Percentiles rank a stretch among this genome's conserved stretches.
phyloP scores from a whole-genome alignment of 2,113 vertebrate species.

The Callipepla squamata region DNA sequence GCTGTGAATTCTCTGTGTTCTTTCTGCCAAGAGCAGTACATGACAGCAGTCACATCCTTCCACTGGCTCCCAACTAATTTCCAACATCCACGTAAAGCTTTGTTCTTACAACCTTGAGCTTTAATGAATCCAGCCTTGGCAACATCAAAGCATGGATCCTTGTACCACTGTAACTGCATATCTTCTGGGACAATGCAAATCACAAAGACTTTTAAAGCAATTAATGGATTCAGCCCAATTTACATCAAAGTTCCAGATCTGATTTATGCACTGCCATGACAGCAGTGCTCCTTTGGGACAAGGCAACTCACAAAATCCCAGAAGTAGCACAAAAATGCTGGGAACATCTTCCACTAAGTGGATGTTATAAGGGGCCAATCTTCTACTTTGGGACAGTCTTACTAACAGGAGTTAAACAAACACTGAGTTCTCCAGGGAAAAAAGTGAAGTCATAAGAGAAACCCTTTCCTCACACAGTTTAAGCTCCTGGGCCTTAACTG shows the following conservation, averaged over 20 bases:
- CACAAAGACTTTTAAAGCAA: constrained; percentile 46
- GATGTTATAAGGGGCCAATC: background rate
- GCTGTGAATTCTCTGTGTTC: background rate
- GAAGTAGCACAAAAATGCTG: background rate
- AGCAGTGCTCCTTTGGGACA: constrained; percentile 35
- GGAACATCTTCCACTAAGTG: constrained; percentile 1
- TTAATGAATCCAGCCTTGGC: constrained; percentile 13
- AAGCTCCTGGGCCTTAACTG: background rate
- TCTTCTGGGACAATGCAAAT: constrained; percentile 50
- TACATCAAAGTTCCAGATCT: constrained; percentile 50
- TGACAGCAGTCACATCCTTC: background rate
- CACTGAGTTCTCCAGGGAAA: background rate
- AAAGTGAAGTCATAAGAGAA: background rate
- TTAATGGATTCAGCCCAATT: constrained; percentile 35
- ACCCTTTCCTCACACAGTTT: background rate
- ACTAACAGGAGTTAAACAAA: constrained; percentile 19
- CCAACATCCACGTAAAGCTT: constrained; percentile 12
- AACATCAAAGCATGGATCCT: constrained; percentile 18
- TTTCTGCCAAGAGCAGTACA: background rate
- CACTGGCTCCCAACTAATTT: background rate
- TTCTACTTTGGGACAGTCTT: background rate
- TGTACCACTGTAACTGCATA: constrained; percentile 27
- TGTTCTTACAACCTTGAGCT: constrained; percentile 25
- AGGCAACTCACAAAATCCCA: constrained; percentile 2
- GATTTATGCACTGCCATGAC: constrained; percentile 45